Conservation (phyloP, 2,888 invertebrate genomes). For the Hetaerina titia region DNA sequence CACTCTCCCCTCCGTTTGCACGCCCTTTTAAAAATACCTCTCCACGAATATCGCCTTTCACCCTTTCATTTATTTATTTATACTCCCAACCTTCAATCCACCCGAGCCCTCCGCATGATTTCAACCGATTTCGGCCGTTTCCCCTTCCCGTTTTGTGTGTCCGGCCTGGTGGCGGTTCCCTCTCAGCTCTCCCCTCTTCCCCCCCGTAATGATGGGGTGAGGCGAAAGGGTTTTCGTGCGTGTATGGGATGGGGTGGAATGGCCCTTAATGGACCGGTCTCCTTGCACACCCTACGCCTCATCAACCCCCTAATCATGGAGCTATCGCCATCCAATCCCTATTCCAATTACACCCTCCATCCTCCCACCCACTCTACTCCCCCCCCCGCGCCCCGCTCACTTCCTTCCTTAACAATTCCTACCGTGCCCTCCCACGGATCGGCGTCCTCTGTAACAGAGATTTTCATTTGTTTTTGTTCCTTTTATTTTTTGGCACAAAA, state of each 20-base stretch:
- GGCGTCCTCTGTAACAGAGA: too few relatives aligned
- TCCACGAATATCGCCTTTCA: neutral
- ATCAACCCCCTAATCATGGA: neutral
- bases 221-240: neutral
- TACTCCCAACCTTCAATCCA: neutral
- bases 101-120: neutral
- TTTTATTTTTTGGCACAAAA: too few relatives aligned
- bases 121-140: neutral
- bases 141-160: neutral
- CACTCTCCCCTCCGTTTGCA: neutral
- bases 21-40: neutral
- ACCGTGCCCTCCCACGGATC: neutral
- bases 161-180: neutral
- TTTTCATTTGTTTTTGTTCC: too few relatives aligned
- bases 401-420: neutral
- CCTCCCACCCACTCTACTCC: too few relatives aligned
- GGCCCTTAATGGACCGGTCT: constrained; percentile 9
- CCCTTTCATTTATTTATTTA: neutral
- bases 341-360: neutral
- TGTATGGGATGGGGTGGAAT: neutral
- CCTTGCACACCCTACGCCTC: neutral
- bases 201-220: neutral
- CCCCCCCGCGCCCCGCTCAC: neutral
- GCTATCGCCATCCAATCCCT: neutral
- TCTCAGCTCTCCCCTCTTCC: neutral